Evolutionary conservation across 2,113 vertebrate genomes (phyloP), one percentile per base, ranked within the genome.

Genomic region (Symphodus melops): DNA sequence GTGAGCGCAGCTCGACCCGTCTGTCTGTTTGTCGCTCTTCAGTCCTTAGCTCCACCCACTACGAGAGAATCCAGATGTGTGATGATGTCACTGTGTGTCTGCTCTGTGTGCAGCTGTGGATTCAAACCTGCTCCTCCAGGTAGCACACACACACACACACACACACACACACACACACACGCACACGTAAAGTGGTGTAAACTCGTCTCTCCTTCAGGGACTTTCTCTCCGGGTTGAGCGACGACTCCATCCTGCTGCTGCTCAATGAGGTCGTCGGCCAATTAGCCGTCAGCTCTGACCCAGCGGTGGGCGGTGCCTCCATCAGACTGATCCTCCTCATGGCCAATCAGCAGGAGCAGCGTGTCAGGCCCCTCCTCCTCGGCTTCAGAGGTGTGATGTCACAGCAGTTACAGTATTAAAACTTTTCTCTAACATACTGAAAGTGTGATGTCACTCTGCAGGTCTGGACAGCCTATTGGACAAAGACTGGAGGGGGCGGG

Each of bases 241-340:
- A 90, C 10, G 87, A 94, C 79, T 86, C 82, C 1, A 74, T 96
- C 64, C 90, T 94, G 67, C 84, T 93, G 72, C 84, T 99, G 86
- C 92, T 97, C 77, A 96, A 98, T 82, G 97, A 98, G 71, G 89
- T 95, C 37, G 89, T 98, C 82, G 95, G 96, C 88, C 97, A 96
- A 77, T 93, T 98, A 88, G 95, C 96, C 1, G 93, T 95, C 87
- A 95, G 94, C 70, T 79, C 89, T 48, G 95, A 96, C 85, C 87
- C 95, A 28, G 88, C 84, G 2, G 88, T 96, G 79, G 96, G 97
- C 89, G 92, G 65, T 68, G 90, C 93, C 74, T 94, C 95, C n/a
- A 66, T 95, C 77, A 95, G 93, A 75, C 89, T 96, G 1, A 89
- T 99, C 1, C 81, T 97, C 59, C 60, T 94, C 25, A 91, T 97